These are phyloP conservation scores for Cyanoliseus patagonus DNA, from an alignment of 2,113 vertebrate species.

Conservation along the genomic window DNA sequence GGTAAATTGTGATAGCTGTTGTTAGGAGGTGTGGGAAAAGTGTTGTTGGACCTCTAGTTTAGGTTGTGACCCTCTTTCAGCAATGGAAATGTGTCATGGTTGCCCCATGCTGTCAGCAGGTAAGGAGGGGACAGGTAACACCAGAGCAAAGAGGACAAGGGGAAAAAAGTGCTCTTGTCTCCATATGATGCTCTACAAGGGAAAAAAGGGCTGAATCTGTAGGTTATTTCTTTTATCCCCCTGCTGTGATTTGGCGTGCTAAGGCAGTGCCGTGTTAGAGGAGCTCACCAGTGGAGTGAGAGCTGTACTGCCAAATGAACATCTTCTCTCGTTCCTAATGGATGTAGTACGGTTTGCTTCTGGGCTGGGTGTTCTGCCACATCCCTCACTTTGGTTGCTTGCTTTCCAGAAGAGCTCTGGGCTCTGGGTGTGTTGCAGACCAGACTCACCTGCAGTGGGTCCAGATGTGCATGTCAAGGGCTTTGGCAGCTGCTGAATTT, in stretches of 20 bases:
- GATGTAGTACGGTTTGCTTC: background rate
- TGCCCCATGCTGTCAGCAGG: background rate
- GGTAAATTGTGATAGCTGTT: background rate
- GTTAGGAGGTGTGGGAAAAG: background rate
- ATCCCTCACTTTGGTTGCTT: background rate
- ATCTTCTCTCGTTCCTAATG: background rate
- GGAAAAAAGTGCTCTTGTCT: background rate
- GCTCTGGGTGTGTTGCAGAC: background rate
- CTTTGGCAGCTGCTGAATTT: slow-evolving; percentile 32
- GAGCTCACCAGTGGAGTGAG: background rate
- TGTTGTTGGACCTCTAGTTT: background rate
- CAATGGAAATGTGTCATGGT: background rate
- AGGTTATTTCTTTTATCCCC: background rate
- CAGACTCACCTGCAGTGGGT: background rate
- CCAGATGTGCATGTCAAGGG: background rate
- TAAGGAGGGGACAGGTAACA: background rate
- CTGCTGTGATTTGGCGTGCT: background rate
- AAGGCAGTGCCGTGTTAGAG: background rate
- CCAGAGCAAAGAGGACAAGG: background rate
- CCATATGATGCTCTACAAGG: background rate
- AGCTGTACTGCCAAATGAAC: background rate
- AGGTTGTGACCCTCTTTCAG: background rate
- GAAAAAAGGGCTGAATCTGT: background rate
- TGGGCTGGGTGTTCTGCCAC: background rate
- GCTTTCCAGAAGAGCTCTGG: background rate